Evolutionary conservation across 2,113 vertebrate species (phyloP).

Genomic region (Myiozetetes cayanensis): DNA sequence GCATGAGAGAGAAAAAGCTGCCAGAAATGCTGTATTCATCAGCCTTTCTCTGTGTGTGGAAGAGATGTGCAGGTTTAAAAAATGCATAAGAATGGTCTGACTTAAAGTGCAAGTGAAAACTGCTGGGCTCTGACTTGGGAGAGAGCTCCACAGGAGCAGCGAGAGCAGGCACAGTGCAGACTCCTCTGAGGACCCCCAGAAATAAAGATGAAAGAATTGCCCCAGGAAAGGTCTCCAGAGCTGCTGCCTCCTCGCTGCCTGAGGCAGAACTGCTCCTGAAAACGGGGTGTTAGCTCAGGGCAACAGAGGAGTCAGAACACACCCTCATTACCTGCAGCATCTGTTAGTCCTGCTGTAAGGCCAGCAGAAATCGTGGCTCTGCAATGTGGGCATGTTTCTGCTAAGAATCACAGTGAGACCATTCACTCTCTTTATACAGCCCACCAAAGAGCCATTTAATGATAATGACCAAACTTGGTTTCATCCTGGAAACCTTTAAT

Average conservation of each 20-base stretch:
- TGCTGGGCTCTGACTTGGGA: neutral
- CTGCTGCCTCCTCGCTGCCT: neutral
- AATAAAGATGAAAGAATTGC: neutral
- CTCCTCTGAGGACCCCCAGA: neutral
- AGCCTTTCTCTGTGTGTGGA: neutral
- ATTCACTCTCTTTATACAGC: neutral
- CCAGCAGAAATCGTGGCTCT: neutral
- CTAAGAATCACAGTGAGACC: neutral
- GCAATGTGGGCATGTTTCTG: neutral
- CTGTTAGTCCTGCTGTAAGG: neutral
- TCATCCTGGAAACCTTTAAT: slow-evolving; percentile 27
- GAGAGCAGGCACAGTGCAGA: rapidly evolving
- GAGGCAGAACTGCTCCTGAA: neutral
- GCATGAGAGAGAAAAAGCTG: neutral
- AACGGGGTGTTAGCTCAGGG: neutral
- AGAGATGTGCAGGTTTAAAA: neutral
- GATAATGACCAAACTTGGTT: slow-evolving; percentile 27
- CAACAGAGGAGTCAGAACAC: neutral
- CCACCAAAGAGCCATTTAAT: slow-evolving; percentile 25
- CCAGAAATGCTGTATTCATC: neutral
- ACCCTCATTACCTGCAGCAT: neutral
- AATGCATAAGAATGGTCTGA: neutral
- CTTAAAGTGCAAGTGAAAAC: neutral
- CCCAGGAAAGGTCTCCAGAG: neutral
- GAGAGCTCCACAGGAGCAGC: neutral